Base-by-base conservation (phyloP, 2,113 vertebrate species). In the Tilapia sparmanii region DNA sequence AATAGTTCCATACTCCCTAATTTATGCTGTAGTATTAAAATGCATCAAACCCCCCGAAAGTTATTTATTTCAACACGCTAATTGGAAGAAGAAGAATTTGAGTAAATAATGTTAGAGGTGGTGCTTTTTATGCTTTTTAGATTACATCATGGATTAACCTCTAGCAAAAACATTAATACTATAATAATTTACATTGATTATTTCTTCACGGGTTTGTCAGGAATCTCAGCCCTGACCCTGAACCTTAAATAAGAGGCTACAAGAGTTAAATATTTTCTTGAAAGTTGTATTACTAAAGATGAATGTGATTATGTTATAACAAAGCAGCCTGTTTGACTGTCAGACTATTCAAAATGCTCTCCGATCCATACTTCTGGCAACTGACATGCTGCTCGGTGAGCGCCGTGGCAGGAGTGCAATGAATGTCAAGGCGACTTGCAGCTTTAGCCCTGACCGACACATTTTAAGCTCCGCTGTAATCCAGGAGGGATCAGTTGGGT, bases 401-500 rank as follows among this genome's bases (percentile, higher is more conserved):
- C 84, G 35, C 66, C 82, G 42, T 80, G 89, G 91, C 88, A 22
- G 81, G 61, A 91, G 82, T 73, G 89, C 90, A 54, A 87, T 90
- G 92, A 90, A 91, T 94, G 92, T 93, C 92, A 91, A 89, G 88
- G 89, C 88, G 87, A 85, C 94, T 88, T 35, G 45, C 33, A 82
- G 92, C 91, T 89, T 90, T 84, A 89, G 82, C 83, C 54, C 84
- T 31, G 79, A 42, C 82, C 91, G 84, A 92, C 95, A 93, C 86
- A 89, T 96, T 94, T 92, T 94, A 95, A 96, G 93, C 95, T 83
- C 10, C 86, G 88, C 94, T 93, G 95, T 96, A 96, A 97, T 96
- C 96, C 96, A 90, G 89, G 91, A 90, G 92, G 95, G 96, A 96
- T 97, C 95, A 95, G 95, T 95, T 94, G 95, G 92, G 95, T 96